These are phyloP conservation scores for Thalassaphorura encarpata DNA, from an alignment of 1,140 invertebrate species.

Conservation along the genomic window DNA sequence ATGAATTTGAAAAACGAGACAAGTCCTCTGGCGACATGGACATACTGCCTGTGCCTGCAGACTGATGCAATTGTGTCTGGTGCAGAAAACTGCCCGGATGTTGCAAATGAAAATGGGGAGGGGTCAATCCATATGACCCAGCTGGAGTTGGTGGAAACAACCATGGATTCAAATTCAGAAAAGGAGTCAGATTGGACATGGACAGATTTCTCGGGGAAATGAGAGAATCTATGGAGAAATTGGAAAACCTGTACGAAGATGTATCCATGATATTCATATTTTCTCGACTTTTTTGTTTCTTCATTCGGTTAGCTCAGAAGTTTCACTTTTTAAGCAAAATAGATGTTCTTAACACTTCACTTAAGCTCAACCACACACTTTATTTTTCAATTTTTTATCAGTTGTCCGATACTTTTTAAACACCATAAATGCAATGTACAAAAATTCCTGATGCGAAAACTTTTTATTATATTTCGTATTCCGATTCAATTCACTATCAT, in stretches of 20 bases:
- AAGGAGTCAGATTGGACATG: slow-evolving; percentile 15
- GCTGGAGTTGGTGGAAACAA: slow-evolving; percentile 8
- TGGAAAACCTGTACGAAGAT: slow-evolving; percentile 22
- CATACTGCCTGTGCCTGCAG: neutral
- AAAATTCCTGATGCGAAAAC: too few species aligned
- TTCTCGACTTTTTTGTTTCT: neutral
- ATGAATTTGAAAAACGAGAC: neutral
- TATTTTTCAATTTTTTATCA: too few species aligned
- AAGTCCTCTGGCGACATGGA: slow-evolving; percentile 22
- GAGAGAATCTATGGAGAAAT: slow-evolving; percentile 31
- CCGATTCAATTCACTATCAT: too few species aligned
- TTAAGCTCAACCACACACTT: too few species aligned
- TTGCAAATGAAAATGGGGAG: slow-evolving; percentile 16
- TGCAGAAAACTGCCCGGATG: neutral
- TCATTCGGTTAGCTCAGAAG: neutral
- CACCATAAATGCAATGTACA: too few species aligned
- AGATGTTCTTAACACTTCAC: too few species aligned
- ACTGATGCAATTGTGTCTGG: neutral
- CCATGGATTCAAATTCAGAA: slow-evolving; percentile 1
- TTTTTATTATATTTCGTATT: too few species aligned
- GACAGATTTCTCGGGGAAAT: slow-evolving; percentile 29
- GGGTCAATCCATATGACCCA: slow-evolving; percentile 19
- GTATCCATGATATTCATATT: neutral
- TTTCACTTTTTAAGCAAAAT: neutral
- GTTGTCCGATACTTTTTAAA: too few species aligned